Base-by-base conservation (phyloP, 2,113 vertebrate species). In the Manacus vitellinus region DNA sequence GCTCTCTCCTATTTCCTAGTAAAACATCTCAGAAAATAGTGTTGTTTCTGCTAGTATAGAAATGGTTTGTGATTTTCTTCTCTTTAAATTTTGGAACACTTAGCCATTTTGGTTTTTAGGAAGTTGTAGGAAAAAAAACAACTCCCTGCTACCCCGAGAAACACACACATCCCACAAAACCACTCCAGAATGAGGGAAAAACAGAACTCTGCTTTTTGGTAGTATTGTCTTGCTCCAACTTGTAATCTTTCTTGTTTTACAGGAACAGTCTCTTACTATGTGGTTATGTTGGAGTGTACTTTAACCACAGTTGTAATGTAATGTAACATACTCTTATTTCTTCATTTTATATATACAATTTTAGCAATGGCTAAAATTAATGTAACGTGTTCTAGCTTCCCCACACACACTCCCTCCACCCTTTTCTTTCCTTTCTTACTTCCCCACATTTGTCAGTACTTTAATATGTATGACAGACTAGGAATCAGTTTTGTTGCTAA, bases 61-160 rank as follows among this genome's bases (percentile, higher is more conserved):
- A 73, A 43, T 22, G 22, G 39, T 66, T 88, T 68, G 35, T 65
- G 51, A 66, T 84, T 85, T 58, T 19, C 15, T 79, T 83, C 12
- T 58, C 56, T 76, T 92, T 65, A 58, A 75, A 52, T 88, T 81
- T 85, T 91, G 39, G 65, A 94, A 59, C 39, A 49, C 85, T 77
- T 85, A 71, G 21, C 8, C 10, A 7, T 73, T 13, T 55, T 61
- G 49, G 31, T 41, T 92, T 91, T 82, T 75, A 61, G 47, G 8
- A 94, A 96, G 58, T 88, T 46, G 33, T 44, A 71, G 43, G 17
- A 31, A 30, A 63, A 54, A 23, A 2, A 0, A 14, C 71, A 86
- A 58, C 14, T 22, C 21, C 15, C 8, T 51, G 14, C 33, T 74
- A 41, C 10, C 76, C 47, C 0, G 1, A 47, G 94, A 92, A 46